Evolutionary conservation across 2,888 invertebrate species (phyloP).

Genomic region (Exephanes ischioxanthus): DNA sequence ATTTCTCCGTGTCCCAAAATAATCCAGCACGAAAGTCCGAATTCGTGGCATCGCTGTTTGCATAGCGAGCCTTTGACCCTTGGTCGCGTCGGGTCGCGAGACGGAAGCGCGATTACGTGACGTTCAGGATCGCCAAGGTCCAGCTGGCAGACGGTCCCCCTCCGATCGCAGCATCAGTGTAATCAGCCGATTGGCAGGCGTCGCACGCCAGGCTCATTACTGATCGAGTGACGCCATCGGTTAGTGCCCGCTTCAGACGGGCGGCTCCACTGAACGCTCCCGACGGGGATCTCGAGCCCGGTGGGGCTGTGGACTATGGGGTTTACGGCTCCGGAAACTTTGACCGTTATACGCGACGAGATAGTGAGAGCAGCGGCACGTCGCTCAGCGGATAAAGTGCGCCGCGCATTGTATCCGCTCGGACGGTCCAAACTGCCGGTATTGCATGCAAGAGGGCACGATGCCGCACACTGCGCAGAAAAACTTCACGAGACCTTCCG

Average conservation of each 20-base stretch:
- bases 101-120: slow-evolving; percentile 57
- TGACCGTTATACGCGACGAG: slow-evolving; percentile 55
- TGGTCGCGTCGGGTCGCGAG: slow-evolving; percentile 2
- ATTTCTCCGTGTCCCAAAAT: background rate
- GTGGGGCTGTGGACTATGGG: background rate
- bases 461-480: background rate
- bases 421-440: background rate
- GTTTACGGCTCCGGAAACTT: slow-evolving; percentile 58
- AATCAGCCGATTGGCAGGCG: slow-evolving; percentile 72
- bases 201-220: slow-evolving; percentile 71
- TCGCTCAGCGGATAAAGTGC: slow-evolving; percentile 14
- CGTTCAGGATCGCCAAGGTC: slow-evolving; percentile 45
- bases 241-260: slow-evolving; percentile 23
- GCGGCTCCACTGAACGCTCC: slow-evolving; percentile 56
- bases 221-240: slow-evolving; percentile 63
- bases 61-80: slow-evolving; percentile 26
- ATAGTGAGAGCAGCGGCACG: slow-evolving; percentile 18
- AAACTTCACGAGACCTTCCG: background rate
- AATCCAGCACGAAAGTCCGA: background rate
- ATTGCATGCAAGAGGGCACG: background rate
- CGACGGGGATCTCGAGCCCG: slow-evolving; percentile 30
- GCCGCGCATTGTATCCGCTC: background rate
- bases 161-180: slow-evolving; percentile 60
- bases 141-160: slow-evolving; percentile 47
- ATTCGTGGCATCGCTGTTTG: background rate